Evolutionary conservation across 2,113 vertebrate species (phyloP).

Genomic region (Monopterus albus): DNA sequence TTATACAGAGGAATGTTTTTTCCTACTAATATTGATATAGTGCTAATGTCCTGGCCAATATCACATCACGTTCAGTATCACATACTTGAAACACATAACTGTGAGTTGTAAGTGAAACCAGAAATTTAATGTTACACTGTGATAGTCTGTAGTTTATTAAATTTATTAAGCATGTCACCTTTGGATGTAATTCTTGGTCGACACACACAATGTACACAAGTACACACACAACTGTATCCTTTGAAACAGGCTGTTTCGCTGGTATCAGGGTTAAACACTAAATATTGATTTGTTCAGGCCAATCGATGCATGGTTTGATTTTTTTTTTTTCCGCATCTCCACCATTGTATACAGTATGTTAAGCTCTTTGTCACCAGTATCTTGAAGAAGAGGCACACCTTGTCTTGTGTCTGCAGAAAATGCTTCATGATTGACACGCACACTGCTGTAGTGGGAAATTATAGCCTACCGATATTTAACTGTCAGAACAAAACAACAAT

Average conservation of each 20-base stretch:
- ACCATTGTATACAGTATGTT: background rate
- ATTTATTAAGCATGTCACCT: background rate
- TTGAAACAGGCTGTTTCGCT: background rate
- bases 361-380: background rate
- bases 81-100: too few relatives aligned
- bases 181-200: background rate
- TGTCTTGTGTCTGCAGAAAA: too few relatives aligned
- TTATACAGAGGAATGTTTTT: too few relatives aligned
- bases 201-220: background rate
- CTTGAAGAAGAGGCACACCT: background rate
- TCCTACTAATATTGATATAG: too few relatives aligned
- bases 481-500: too few relatives aligned
- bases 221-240: background rate
- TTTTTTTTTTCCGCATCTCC: background rate
- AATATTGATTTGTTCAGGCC: constrained; percentile 12
- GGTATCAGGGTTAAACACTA: constrained; percentile 6
- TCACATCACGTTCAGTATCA: too few relatives aligned
- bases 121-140: too few relatives aligned
- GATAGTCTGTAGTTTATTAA: too few relatives aligned
- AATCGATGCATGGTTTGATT: constrained; percentile 7
- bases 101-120: too few relatives aligned
- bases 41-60: too few relatives aligned
- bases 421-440: too few relatives aligned
- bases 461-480: background rate
- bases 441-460: background rate